Conservation (phyloP, 2,113 vertebrate species). For the Etheostoma spectabile region DNA sequence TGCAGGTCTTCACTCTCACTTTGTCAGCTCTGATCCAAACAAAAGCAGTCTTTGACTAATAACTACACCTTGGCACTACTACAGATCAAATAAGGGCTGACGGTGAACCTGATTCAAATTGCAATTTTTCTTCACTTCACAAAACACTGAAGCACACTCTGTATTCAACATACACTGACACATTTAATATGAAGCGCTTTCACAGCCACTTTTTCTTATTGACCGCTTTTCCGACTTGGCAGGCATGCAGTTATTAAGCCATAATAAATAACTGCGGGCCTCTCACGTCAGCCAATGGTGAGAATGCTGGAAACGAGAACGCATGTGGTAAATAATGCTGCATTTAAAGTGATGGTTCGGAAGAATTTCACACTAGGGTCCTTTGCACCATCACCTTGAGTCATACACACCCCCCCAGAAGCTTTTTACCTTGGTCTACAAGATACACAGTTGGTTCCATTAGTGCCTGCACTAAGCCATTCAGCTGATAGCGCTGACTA, state of each 20-base stretch:
- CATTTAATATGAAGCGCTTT: slow-evolving; percentile 72
- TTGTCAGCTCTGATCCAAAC: slow-evolving; percentile 51
- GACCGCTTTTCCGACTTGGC: slow-evolving; percentile 68
- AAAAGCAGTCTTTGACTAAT: slow-evolving; percentile 64
- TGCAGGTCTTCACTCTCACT: slow-evolving; percentile 36
- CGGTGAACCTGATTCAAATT: slow-evolving; percentile 68
- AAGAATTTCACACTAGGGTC: too few relatives aligned
- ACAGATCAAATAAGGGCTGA: slow-evolving; percentile 59
- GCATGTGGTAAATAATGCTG: slow-evolving; percentile 61
- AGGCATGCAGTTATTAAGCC: slow-evolving; percentile 70
- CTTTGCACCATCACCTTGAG: too few relatives aligned
- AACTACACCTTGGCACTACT: slow-evolving; percentile 27
- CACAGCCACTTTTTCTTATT: slow-evolving; percentile 70
- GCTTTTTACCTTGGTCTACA: too few relatives aligned
- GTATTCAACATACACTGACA: slow-evolving; percentile 72
- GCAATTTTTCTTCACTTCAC: slow-evolving; percentile 58
- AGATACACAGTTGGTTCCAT: too few relatives aligned
- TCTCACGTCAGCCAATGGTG: slow-evolving; percentile 47
- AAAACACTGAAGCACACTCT: slow-evolving; percentile 48
- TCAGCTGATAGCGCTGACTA: too few relatives aligned
- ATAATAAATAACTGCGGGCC: slow-evolving; percentile 69
- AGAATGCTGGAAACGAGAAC: slow-evolving; percentile 54
- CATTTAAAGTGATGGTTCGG: neutral
- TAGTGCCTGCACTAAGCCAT: too few relatives aligned
- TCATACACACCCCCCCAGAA: too few relatives aligned